Percentiles rank a stretch among this genome's conserved stretches.
phyloP scores from a whole-genome alignment of 2,888 invertebrate species.

The Hypercompe scribonia region DNA sequence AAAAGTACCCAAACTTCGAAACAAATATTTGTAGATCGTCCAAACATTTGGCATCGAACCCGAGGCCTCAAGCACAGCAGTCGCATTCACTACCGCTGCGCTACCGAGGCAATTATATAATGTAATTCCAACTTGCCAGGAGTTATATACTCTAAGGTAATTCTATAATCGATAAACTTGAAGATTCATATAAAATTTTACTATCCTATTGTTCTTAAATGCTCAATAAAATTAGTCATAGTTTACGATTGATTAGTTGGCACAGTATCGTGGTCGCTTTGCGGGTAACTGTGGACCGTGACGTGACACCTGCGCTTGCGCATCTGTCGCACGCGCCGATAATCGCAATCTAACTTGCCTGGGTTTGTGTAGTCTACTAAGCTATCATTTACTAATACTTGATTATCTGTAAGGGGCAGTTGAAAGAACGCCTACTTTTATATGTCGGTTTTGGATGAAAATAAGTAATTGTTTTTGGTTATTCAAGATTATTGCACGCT shows the following conservation, averaged over 20 bases:
- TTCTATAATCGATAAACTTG: background rate
- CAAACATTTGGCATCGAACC: too few species aligned
- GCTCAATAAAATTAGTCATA: conserved; percentile 48
- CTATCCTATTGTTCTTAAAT: conserved; percentile 15
- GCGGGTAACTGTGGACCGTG: conserved; percentile 60
- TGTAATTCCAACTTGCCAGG: too few species aligned
- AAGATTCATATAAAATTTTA: conserved; percentile 4
- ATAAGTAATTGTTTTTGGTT: background rate
- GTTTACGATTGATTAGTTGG: conserved; percentile 56
- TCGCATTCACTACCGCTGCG: too few species aligned
- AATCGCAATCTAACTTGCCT: conserved; percentile 49
- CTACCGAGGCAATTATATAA: too few species aligned
- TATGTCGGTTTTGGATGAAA: background rate
- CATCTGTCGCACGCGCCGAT: conserved; percentile 77
- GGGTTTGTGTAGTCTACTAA: background rate
- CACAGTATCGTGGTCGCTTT: conserved; percentile 37
- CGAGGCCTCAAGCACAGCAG: too few species aligned
- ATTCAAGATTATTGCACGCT: background rate
- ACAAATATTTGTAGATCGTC: too few species aligned
- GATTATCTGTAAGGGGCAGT: background rate
- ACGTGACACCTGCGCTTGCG: conserved; percentile 70
- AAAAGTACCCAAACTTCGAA: too few species aligned
- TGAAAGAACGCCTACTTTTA: background rate
- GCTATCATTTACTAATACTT: background rate
- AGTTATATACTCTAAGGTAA: too few species aligned